These are phyloP conservation scores for Falco rusticolus DNA, from an alignment of 2,797 vertebrate genomes.

Conservation along the genomic window DNA sequence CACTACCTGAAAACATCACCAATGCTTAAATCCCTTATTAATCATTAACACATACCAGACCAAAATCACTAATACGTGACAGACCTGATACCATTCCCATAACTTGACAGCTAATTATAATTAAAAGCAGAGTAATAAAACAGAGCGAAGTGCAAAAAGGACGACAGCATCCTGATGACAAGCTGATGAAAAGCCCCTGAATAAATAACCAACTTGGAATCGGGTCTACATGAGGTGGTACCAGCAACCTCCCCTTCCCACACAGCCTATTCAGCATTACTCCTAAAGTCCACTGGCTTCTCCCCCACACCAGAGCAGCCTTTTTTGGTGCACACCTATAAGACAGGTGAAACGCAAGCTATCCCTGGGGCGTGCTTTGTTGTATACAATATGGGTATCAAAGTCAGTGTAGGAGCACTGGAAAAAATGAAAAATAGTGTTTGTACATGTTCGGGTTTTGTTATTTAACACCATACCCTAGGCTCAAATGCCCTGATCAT, in stretches of 20 bases:
- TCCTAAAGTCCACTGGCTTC: neutral
- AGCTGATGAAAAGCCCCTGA: neutral
- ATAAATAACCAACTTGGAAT: neutral
- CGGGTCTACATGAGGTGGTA: neutral
- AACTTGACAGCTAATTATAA: neutral
- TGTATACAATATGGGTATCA: neutral
- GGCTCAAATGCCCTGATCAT: neutral
- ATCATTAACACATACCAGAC: neutral
- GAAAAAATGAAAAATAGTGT: neutral
- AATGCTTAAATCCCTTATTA: neutral
- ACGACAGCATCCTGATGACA: neutral
- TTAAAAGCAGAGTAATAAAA: neutral
- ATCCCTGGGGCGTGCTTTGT: neutral
- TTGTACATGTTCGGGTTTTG: neutral
- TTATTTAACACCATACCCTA: neutral
- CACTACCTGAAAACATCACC: neutral
- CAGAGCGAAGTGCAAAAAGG: neutral
- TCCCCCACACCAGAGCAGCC: neutral
- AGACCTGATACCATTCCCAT: neutral
- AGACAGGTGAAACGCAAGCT: neutral
- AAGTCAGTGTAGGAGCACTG: neutral
- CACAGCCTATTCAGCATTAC: accelerated
- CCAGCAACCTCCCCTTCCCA: neutral
- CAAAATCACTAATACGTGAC: neutral
- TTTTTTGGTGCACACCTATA: neutral